Percentiles rank a stretch among this genome's conserved stretches.
These are phyloP conservation scores for Anagrus nilaparvatae DNA, from an alignment of 1,140 invertebrate species.

Conservation along the genomic window DNA sequence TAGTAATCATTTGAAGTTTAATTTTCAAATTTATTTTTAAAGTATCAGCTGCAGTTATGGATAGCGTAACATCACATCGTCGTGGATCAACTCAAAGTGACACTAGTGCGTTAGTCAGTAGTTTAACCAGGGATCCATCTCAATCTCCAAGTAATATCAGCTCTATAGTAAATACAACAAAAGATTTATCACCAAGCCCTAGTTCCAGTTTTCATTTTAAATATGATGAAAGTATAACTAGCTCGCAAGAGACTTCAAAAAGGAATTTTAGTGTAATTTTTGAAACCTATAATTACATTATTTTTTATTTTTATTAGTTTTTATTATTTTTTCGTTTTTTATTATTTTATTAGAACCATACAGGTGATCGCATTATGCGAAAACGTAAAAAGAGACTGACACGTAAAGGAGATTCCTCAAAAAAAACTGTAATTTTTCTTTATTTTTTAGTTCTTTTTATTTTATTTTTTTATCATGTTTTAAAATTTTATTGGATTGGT, in stretches of 20 bases:
- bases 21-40: slow-evolving; percentile 19
- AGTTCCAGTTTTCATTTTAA: slow-evolving; percentile 47
- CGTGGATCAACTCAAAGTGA: slow-evolving; percentile 53
- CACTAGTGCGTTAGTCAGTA: slow-evolving; percentile 54
- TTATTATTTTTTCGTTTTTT: too few species aligned
- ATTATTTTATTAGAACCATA: too few species aligned
- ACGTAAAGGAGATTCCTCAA: too few species aligned
- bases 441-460: slow-evolving; percentile 13
- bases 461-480: too few species aligned
- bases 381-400: too few species aligned
- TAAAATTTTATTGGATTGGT: too few species aligned
- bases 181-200: slow-evolving; percentile 51
- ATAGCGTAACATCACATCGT: slow-evolving; percentile 38
- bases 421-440: slow-evolving; percentile 16
- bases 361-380: too few species aligned
- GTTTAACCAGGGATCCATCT: slow-evolving; percentile 49
- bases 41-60: slow-evolving; percentile 40
- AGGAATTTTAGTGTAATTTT: slow-evolving; percentile 33
- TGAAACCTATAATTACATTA: too few species aligned
- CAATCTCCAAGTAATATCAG: slow-evolving; percentile 44
- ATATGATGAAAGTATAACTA: slow-evolving; percentile 41
- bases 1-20: too few species aligned
- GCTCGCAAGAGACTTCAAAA: slow-evolving; percentile 43
- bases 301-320: too few species aligned
- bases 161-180: slow-evolving; percentile 43